A percentile compares a stretch with the other conserved stretches of the same genome.
phyloP scores from a whole-genome alignment of 2,113 vertebrate species.

The Protobothrops mucrosquamatus region DNA sequence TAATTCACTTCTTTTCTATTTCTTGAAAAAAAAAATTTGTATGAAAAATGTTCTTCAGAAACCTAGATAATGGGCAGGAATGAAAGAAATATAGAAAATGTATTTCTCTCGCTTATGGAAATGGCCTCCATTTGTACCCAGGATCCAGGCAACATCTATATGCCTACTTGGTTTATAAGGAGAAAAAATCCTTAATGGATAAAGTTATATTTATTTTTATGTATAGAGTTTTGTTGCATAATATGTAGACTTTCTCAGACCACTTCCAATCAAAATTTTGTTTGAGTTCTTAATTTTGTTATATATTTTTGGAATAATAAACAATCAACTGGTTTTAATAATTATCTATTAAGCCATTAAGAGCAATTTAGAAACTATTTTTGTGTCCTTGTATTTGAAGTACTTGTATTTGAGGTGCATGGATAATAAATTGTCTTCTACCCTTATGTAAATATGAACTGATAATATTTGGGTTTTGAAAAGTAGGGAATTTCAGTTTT shows the following conservation, averaged over 20 bases:
- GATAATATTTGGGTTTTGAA: not conserved
- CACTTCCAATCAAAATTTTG: constrained; percentile 26
- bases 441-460: rapidly evolving
- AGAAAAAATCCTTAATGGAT: not conserved
- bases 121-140: not conserved
- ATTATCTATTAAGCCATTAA: constrained; percentile 34
- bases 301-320: constrained; percentile 31
- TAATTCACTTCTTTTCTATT: not conserved
- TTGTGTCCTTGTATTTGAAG: not conserved
- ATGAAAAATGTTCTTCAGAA: not conserved
- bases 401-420: not conserved
- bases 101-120: not conserved
- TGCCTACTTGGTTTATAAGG: not conserved
- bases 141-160: not conserved
- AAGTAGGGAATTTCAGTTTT: not conserved
- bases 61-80: no score
- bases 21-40: not conserved
- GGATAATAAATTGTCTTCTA: not conserved
- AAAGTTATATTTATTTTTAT: constrained; percentile 54
- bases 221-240: constrained; percentile 36
- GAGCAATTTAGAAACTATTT: not conserved
- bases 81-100: not conserved
- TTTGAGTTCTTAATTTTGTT: constrained; percentile 29
- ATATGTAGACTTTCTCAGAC: constrained; percentile 37
- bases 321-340: not conserved